Evolutionary conservation across 2,797 vertebrate species (phyloP), one percentile per base, ranked within the genome.

Genomic region (Anabacerthia variegaticeps): DNA sequence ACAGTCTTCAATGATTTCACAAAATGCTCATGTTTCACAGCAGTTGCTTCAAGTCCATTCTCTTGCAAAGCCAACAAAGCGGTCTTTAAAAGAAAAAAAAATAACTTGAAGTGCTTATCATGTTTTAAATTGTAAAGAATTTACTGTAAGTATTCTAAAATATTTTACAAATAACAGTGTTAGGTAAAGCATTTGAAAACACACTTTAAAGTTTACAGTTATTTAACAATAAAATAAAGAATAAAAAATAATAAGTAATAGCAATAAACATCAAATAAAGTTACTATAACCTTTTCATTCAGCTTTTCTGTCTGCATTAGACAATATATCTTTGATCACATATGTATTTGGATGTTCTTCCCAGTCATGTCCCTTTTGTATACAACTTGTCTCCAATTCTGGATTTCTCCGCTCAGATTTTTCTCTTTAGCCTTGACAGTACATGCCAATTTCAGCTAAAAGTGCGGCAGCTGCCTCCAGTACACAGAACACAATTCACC

Each of bases 51-150:
- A 69, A 99, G 98, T 86, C 98, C 98, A 32, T 98, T 98, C 61
- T 99, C 98, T 75, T 99, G 98, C n/a, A 99, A 95, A 4, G 98
- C 98, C 97, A 98, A 85, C 65, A 99, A 98, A 95, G 99, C 99
- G 72, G 99, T 99, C 99, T 99, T 89, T 44, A 84, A 94, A 73
- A 95, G 20, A 92, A 63, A 92, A 66, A 66, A 62, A 52, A 3
- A 34, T 2, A 43, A 51, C 8, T 75, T 81, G 3, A 89, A 88
- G n/a, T 51, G 14, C 39, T 71, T 41, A 44, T 21, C 7, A 32
- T 24, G 8, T 20, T 78, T 44, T 46, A 78, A 75, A 39, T 55
- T 51, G 46, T 24, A 73, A 46, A 82, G 10, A 85, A 84, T 26
- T 78, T 71, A 83, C 3, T 66, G 0, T 21, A 85, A 85, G 21